Base-by-base conservation (phyloP, 2,797 vertebrate genomes). In the Chromobotia macracanthus region DNA sequence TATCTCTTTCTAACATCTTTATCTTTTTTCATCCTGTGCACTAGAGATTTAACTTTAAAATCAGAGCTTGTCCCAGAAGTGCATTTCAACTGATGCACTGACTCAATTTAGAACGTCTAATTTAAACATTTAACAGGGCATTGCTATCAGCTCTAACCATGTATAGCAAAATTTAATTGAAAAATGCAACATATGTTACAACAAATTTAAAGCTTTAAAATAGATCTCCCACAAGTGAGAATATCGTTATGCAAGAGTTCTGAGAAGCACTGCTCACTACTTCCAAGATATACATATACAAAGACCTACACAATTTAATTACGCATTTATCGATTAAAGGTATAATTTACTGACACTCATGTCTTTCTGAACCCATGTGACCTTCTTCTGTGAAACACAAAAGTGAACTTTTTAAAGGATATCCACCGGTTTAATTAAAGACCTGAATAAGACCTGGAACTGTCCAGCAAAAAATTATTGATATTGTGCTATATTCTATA, bases 1-100 rank as follows among this genome's bases (percentile, higher is more conserved):
- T 35, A 41, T 67, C 19, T 72, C 31, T 75, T 50, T 73, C 23
- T 41, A 25, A 9, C 44, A 23, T 64, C 19, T 31, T 46, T 5
- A 67, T 69, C 75, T 68, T 75, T 77, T 51, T 60, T 31, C 41
- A 38, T 9, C 28, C 13, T n/a, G n/a, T 64, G 38, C 44, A 61
- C 56, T 48, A 25, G 28, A 69, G 58, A 51, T 66, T 64, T 74
- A 63, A 55, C 64, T 75, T 58, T 67, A 63, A 71, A 80, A 72
- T 21, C 38, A 79, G 35, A 67, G 21, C 1, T 51, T 23, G 67
- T 79, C 76, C 72, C 61, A 68, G 61, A 76, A 51, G 46, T 35
- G 38, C 53, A 19, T 23, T 67, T 68, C 51, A 51, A 23, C 67
- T 75, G 79, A 84, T 50, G 70, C 79, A 67, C 67, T 0, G 12